Percentiles rank a stretch among this genome's conserved stretches.
Conservation (phyloP, 2,888 invertebrate species). For the Agrotis segetum region DNA sequence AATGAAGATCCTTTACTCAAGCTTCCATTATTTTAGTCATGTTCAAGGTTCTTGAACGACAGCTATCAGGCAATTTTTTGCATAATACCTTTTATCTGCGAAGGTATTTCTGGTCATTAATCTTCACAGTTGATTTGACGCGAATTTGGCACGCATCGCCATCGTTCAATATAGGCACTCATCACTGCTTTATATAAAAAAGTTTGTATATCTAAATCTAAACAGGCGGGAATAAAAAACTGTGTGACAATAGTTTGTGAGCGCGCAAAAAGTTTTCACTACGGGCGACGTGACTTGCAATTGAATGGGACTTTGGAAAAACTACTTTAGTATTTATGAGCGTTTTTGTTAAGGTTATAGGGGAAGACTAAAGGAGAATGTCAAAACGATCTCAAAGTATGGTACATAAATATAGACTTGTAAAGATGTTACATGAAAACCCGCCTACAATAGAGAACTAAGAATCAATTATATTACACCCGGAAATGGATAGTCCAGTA, state of each 20-base stretch:
- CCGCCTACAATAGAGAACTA: no score
- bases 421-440: no score
- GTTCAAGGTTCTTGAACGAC: conserved; percentile 13
- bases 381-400: no score
- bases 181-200: conserved; percentile 14
- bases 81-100: neutral
- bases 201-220: conserved; percentile 6
- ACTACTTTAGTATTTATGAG: conserved; percentile 3
- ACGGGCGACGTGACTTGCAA: conserved; percentile 33
- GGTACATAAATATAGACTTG: no score
- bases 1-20: no score
- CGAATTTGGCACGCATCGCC: conserved; percentile 22
- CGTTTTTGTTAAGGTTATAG: neutral
- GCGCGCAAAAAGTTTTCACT: conserved; percentile 29
- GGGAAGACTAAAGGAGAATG: no score
- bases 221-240: conserved; percentile 34
- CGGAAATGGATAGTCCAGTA: no score
- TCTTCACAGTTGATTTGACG: conserved; percentile 41
- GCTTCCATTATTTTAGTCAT: neutral
- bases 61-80: conserved; percentile 2
- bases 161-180: conserved; percentile 22
- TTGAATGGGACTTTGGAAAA: conserved; percentile 28
- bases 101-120: conserved; percentile 32
- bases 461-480: no score
- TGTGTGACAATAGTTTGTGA: conserved; percentile 14